Base-by-base conservation (phyloP, 2,113 vertebrate species). In the Argyrosomus japonicus region DNA sequence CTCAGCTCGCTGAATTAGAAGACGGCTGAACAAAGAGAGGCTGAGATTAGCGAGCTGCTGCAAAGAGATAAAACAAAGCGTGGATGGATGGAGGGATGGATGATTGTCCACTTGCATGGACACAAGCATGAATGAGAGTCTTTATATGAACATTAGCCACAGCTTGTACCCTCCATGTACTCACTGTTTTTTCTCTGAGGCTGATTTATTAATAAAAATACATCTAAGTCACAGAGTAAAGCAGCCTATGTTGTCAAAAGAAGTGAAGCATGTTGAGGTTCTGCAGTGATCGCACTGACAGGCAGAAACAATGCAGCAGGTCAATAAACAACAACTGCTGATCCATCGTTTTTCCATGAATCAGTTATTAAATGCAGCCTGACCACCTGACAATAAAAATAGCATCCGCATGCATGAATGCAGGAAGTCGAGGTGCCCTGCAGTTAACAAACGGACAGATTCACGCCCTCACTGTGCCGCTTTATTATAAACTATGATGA, bases 1-100 rank as follows among this genome's bases (percentile, higher is more conserved):
- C 62, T 58, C 13, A 1, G 29, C 32, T 70, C 36, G 36, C 40
- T 9, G 21, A 40, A 50, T 23, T 27, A 72, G 68, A 53, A 9
- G 53, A n/a, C 0, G 8, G 48, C 47, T 15, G 17, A 36, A 79
- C 69, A 79, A 84, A 77, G 68, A 65, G 19, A 7, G n/a, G 57
- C 48, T 76, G 61, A 51, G 75, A 84, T 87, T 63, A 81, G 13
- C 53, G 6, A 18, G 21, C 53, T 61, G 51, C 57, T 43, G 64
- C 0, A 18, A n/a, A 12, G 58, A 81, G 77, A 81, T 76, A 54
- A 71, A 57, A 60, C 61, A 48, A 63, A 56, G 51, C 61, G 71
- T 27, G 56, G 47, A 54, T 18, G 75, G 58, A 47, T 18, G 48
- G 23, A 53, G 45, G 62, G 54, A 53, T 25, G 53, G 21, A 56